These are phyloP conservation scores for Phrynocephalus guinanensis DNA, from an alignment of 2,797 vertebrate species.

Conservation along the genomic window DNA sequence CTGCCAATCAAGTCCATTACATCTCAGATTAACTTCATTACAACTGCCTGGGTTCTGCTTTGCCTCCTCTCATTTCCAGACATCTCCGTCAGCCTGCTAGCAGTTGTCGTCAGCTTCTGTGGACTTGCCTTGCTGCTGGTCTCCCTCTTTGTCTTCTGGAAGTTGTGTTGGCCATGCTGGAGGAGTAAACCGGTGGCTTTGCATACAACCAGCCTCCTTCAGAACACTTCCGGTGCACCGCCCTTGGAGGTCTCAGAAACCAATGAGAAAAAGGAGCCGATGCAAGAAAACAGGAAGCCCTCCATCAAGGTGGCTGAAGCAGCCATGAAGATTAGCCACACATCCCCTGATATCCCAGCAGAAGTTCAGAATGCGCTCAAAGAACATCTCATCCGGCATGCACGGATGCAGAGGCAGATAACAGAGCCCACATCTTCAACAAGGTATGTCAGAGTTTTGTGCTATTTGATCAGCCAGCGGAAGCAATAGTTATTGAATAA, in stretches of 20 bases:
- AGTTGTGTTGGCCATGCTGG: conserved; percentile 98
- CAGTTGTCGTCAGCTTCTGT: conserved; percentile 97
- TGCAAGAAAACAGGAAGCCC: conserved; percentile 84
- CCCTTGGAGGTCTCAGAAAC: conserved; percentile 81
- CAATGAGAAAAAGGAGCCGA: conserved; percentile 84
- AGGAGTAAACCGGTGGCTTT: conserved; percentile 89
- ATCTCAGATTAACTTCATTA: not conserved
- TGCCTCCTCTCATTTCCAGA: conserved; percentile 83
- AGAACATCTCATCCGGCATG: conserved; percentile 90
- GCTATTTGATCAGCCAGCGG: too few species aligned
- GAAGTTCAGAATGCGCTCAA: conserved; percentile 93
- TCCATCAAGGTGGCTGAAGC: conserved; percentile 87
- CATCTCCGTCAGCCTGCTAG: conserved; percentile 96
- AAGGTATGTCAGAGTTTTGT: conserved; percentile 78
- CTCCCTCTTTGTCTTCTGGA: conserved; percentile 99
- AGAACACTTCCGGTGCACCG: conserved; percentile 80
- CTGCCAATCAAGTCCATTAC: not conserved
- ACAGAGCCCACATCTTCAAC: conserved; percentile 97
- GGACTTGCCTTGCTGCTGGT: conserved; percentile 96
- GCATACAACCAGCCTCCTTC: conserved; percentile 79
- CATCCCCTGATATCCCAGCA: conserved; percentile 96
- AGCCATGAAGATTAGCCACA: conserved; percentile 99
- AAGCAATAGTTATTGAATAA: too few species aligned
- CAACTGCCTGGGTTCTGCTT: conserved; percentile 40
- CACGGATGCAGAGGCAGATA: conserved; percentile 95